A percentile compares a stretch with the other conserved stretches of the same genome.
phyloP scores from a whole-genome alignment of 2,888 invertebrate species.

The Ethmia dodecea region DNA sequence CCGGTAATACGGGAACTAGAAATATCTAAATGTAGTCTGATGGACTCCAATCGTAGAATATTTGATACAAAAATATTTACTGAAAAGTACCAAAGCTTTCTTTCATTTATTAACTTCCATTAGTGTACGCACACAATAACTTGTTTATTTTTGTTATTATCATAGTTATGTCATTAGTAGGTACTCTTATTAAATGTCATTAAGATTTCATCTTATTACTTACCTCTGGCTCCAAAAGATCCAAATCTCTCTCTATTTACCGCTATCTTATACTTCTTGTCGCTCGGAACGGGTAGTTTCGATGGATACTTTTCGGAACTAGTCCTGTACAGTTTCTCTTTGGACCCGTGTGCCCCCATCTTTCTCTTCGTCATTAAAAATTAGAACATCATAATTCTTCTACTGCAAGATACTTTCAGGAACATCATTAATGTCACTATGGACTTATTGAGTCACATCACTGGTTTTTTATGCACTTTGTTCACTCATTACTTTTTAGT shows the following conservation, averaged over 20 bases:
- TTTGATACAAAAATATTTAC: too few species aligned
- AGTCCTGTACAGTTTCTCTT: constrained; percentile 83
- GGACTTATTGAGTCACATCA: constrained; percentile 45
- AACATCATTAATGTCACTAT: constrained; percentile 27
- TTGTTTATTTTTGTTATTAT: too few species aligned
- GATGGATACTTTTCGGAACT: constrained; percentile 79
- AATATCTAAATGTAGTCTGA: too few species aligned
- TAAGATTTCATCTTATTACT: constrained; percentile 26
- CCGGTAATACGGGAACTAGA: too few species aligned
- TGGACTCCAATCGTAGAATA: too few species aligned
- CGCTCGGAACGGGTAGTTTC: constrained; percentile 74
- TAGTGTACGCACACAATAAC: too few species aligned
- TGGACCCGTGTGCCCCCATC: constrained; percentile 88
- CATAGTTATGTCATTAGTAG: too few species aligned
- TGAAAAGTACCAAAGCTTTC: too few species aligned
- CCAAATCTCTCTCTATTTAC: constrained; percentile 83
- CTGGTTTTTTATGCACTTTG: constrained; percentile 22
- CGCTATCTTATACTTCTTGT: constrained; percentile 77
- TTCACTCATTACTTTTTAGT: constrained; percentile 10
- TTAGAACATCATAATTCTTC: constrained; percentile 41
- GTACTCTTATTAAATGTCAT: too few species aligned
- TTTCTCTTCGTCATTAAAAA: constrained; percentile 55
- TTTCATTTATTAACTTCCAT: too few species aligned
- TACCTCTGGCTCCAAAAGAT: constrained; percentile 83
- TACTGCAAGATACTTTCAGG: constrained; percentile 33